Evolutionary conservation across 2,888 invertebrate species (phyloP), one percentile per base, ranked within the genome.

Genomic region (Rhingia campestris): DNA sequence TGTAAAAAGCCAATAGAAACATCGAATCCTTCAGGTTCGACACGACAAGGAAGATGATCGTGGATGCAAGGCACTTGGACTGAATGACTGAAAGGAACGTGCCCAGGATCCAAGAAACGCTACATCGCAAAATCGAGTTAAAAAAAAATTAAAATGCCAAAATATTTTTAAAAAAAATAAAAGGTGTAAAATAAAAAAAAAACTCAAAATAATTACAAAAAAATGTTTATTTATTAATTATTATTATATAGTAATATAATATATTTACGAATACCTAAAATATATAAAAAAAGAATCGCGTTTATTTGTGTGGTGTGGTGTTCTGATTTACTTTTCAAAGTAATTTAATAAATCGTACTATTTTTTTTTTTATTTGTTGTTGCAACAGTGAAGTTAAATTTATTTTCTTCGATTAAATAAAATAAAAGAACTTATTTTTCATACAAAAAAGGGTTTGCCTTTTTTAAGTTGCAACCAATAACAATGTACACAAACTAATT

Each of bases 191-290:
- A 33, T 41, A 14, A 45, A 59, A 67, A 67, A 35, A 49, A 58
- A 79, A 59, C 45, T 56, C 45, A 75, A 77, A 84, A 75, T 22
- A 22, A 22, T 80, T 79, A 79, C 80, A 84, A 84, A 80, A 84
- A 84, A 84, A 75, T 70, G 64, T 80, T 84, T 84, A 80, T 84
- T 84, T 80, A 75, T 79, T 49, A 67, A 73, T 82, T 79, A 69
- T 84, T 81, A 81, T 81, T 70, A 84, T 84, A 84, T 74, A 82
- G 79, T 58, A 41, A 53, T 74, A 74, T 84, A 84, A 84, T 80
- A 84, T 80, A 75, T 84, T 84, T 82, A 84, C 64, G 74, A 74
- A 54, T 84, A 84, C 84, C 80, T 80, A 84, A 74, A 77, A 79
- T 84, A 84, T 69, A 79, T 75, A 74, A 74, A 74, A 81, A 81